A percentile compares a stretch with the other conserved stretches of the same genome.
phyloP scores from a whole-genome alignment of 2,888 invertebrate species.

The Eurytoma californica region DNA sequence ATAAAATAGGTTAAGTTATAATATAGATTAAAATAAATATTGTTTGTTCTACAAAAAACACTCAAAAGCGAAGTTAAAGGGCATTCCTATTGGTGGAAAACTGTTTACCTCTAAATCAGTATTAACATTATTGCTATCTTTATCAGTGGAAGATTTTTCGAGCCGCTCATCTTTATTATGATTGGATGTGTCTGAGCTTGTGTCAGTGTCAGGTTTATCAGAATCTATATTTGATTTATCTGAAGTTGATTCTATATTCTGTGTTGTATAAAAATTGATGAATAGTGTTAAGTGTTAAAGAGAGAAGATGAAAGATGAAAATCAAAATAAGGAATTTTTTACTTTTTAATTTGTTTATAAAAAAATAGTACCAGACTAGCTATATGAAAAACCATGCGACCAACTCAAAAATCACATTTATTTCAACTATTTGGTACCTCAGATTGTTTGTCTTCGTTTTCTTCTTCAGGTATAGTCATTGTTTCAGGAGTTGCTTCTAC shows the following conservation, averaged over 20 bases:
- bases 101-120: constrained; percentile 33
- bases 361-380: no score
- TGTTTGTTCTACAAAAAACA: background rate
- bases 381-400: constrained; percentile 4
- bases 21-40: constrained; percentile 14
- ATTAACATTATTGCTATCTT: no score
- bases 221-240: background rate
- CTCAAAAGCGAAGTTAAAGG: constrained; percentile 8
- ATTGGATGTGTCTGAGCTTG: background rate
- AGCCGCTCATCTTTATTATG: no score
- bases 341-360: no score
- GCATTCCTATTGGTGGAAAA: constrained; percentile 5
- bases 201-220: constrained; percentile 11
- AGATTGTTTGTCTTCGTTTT: constrained; percentile 31
- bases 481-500: constrained; percentile 54
- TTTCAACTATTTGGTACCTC: constrained; percentile 43
- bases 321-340: no score
- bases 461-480: constrained; percentile 50
- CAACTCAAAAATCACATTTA: constrained; percentile 19
- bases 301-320: background rate
- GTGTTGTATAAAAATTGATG: constrained; percentile 36
- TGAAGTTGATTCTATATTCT: background rate
- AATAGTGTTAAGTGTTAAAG: constrained; percentile 9
- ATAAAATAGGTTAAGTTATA: background rate
- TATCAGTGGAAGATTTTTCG: constrained; percentile 11